phyloP scores from a whole-genome alignment of 2,797 vertebrate species.

The Urosaurus nigricauda region DNA sequence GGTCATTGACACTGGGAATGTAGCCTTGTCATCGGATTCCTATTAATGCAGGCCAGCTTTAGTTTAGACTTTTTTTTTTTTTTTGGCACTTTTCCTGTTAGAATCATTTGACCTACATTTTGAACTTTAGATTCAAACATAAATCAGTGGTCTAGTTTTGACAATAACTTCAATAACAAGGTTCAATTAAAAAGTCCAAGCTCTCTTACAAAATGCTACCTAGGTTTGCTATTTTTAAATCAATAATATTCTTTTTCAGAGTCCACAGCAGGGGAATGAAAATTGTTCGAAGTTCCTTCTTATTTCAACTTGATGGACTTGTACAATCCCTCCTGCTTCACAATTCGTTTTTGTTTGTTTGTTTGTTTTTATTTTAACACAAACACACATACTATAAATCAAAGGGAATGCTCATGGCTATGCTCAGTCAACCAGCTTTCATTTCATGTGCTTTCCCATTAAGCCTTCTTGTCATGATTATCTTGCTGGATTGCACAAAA shows the following conservation, averaged over 20 bases:
- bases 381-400: not conserved
- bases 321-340: not conserved
- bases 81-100: constrained; percentile 8
- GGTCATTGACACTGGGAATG: constrained; percentile 35
- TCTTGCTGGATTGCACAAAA: not conserved
- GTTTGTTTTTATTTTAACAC: not conserved
- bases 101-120: constrained; percentile 31
- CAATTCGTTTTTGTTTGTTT: not conserved
- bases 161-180: constrained; percentile 14
- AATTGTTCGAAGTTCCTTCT: not conserved
- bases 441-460: not conserved
- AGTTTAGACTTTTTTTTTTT: constrained; percentile 20
- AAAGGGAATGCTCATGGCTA: not conserved
- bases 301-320: constrained; percentile 23
- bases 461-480: not conserved
- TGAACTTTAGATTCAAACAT: constrained; percentile 24
- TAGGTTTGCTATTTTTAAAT: constrained; percentile 32
- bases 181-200: constrained; percentile 28
- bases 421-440: not conserved
- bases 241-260: constrained; percentile 39
- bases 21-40: constrained; percentile 3
- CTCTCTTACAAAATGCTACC: constrained; percentile 25
- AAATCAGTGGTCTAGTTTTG: constrained; percentile 33
- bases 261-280: constrained; percentile 29
- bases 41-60: constrained; percentile 6